phyloP scores from a whole-genome alignment of 2,113 vertebrate species.

The Madoqua kirkii region DNA sequence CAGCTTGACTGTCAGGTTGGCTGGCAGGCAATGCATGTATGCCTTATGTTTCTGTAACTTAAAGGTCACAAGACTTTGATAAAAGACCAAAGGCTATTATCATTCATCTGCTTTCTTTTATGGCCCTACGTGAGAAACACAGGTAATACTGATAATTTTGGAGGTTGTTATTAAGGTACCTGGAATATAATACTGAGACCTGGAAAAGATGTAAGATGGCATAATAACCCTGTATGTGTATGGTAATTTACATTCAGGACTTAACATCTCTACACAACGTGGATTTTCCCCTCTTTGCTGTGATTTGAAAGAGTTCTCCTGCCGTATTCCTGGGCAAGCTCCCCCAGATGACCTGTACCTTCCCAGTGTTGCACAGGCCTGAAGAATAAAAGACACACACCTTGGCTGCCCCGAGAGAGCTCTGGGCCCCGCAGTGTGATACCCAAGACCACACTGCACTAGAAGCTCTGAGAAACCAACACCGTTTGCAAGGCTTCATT shows the following conservation, averaged over 20 bases:
- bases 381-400: neutral
- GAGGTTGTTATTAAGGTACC: neutral
- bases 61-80: slow-evolving; percentile 52
- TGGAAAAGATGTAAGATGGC: neutral
- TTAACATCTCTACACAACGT: neutral
- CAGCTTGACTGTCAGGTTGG: neutral
- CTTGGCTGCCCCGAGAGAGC: neutral
- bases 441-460: neutral
- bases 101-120: slow-evolving; percentile 4
- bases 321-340: accelerated
- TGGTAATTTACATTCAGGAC: neutral
- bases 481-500: accelerated
- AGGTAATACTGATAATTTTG: neutral
- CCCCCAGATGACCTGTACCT: neutral
- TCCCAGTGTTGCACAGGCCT: neutral
- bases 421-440: accelerated
- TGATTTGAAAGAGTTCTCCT: neutral
- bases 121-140: neutral
- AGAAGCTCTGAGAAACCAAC: neutral
- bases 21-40: neutral
- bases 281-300: neutral
- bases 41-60: neutral
- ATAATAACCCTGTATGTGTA: neutral
- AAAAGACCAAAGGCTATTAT: slow-evolving; percentile 27
- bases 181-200: neutral